Percentiles rank a stretch among this genome's conserved stretches.
Conservation (phyloP, 2,797 vertebrate species). For the Nannoperca australis region DNA sequence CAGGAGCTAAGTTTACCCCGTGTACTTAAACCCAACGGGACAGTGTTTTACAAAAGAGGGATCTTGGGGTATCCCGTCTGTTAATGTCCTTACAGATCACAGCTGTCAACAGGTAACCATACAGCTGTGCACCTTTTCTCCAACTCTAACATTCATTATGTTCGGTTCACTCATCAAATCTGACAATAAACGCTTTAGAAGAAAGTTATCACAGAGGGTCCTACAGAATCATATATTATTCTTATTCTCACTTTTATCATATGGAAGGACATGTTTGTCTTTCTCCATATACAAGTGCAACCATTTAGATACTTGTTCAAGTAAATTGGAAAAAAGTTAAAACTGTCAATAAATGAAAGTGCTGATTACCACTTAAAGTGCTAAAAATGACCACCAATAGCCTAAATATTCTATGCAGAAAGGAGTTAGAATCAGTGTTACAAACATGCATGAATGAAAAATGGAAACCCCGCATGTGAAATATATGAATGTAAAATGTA, state of each 20-base stretch:
- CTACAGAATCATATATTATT: too few relatives aligned
- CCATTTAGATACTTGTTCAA: not conserved
- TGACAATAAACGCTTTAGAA: not conserved
- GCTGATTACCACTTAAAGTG: not conserved
- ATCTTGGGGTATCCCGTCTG: not conserved
- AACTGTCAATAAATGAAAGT: not conserved
- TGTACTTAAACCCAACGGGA: conserved; percentile 31
- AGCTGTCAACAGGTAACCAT: not conserved
- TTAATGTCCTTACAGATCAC: not conserved
- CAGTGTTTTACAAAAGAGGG: conserved; percentile 5
- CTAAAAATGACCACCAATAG: not conserved
- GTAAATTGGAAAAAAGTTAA: not conserved
- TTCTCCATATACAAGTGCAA: not conserved
- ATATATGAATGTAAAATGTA: too few relatives aligned
- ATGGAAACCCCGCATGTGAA: too few relatives aligned
- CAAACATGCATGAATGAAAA: not conserved
- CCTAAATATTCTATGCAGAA: not conserved
- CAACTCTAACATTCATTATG: not conserved
- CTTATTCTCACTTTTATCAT: too few relatives aligned
- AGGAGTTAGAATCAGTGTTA: not conserved
- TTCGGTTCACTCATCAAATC: not conserved
- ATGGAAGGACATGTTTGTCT: not conserved
- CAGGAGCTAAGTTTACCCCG: conserved; percentile 59
- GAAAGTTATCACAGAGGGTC: not conserved
- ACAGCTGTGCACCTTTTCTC: not conserved